Base-by-base conservation (phyloP, 2,888 invertebrate genomes). In the Apamea epomidion region DNA sequence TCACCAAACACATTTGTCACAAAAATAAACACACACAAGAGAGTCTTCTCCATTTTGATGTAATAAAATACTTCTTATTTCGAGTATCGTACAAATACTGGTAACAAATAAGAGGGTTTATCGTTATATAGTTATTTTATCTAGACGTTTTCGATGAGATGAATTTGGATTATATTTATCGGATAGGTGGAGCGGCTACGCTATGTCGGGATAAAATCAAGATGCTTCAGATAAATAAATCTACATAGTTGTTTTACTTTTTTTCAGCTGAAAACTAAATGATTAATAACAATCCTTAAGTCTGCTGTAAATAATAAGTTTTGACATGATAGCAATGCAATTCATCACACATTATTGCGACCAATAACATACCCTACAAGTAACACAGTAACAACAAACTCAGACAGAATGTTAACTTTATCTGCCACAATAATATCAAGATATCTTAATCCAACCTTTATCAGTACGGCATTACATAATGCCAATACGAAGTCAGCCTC, bases 141-240 rank as follows among this genome's bases (percentile, higher is more conserved):
- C 94, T 92, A n/a, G 92, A 93, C 91, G 74, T 90, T 91, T 92
- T 89, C 78, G 90, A 91, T 87, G 88, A 88, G 89, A 90, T 88
- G 88, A 87, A 90, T 90, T 89, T 80, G 78, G 90, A 90, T 88
- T 81, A 86, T 73, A 76, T 65, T 87, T 90, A 92, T 91, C 89
- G 74, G 84, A 70, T 83, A 85, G 87, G 82, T 90, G 81, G 86
- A 92, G 90, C 88, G 84, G 76, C 54, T 85, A 84, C 82, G 76
- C 60, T 72, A 74, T 88, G 90, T 91, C 85, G 86, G 72, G 85
- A 89, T 86, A 82, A 77, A 70, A 42, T 62, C 37, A n/a, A 77
- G 65, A 76, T 74, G 54, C 68, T 77, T 54, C 78, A 81, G 62
- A 68, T 79, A 86, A 65, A 74, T 73, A 54, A 60, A 48, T 64